Evolutionary conservation across 2,888 invertebrate genomes (phyloP).

Genomic region (Drosophila quinaria): DNA sequence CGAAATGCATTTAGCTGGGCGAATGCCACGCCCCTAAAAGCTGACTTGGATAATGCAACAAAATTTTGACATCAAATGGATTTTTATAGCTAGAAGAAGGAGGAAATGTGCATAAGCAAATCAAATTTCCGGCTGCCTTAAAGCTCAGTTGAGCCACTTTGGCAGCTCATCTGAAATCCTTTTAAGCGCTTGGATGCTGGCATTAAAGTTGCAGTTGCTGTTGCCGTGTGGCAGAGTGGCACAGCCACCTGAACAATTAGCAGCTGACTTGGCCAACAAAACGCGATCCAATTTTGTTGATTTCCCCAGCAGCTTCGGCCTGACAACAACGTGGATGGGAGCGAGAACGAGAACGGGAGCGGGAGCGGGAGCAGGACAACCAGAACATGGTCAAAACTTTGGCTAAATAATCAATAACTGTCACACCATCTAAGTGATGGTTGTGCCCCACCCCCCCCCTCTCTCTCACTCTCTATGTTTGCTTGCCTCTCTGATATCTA

Average conservation of each 20-base stretch:
- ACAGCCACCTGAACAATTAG: constrained; percentile 61
- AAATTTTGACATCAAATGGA: constrained; percentile 52
- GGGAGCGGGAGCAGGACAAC: not conserved
- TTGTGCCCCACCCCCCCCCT: not conserved
- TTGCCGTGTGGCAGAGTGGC: constrained; percentile 33
- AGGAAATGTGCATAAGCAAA: constrained; percentile 42
- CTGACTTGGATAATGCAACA: constrained; percentile 27
- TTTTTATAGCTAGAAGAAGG: constrained; percentile 35
- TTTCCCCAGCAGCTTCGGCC: constrained; percentile 57
- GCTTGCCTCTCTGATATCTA: not conserved
- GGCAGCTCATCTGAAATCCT: constrained; percentile 37
- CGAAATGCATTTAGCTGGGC: constrained; percentile 59
- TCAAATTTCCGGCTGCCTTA: constrained; percentile 70
- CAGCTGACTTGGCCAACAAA: constrained; percentile 39
- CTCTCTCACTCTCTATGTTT: not conserved
- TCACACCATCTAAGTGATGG: constrained; percentile 50
- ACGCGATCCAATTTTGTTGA: constrained; percentile 63
- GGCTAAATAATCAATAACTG: constrained; percentile 74
- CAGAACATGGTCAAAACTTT: constrained; percentile 28
- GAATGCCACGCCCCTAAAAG: constrained; percentile 7
- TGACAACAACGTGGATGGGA: not conserved
- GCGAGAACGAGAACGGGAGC: not conserved
- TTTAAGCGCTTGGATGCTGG: constrained; percentile 29
- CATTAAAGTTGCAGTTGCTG: constrained; percentile 49
- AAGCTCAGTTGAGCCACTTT: constrained; percentile 57